Base-by-base conservation (phyloP, 2,888 invertebrate species). In the Mesochorus sp. region DNA sequence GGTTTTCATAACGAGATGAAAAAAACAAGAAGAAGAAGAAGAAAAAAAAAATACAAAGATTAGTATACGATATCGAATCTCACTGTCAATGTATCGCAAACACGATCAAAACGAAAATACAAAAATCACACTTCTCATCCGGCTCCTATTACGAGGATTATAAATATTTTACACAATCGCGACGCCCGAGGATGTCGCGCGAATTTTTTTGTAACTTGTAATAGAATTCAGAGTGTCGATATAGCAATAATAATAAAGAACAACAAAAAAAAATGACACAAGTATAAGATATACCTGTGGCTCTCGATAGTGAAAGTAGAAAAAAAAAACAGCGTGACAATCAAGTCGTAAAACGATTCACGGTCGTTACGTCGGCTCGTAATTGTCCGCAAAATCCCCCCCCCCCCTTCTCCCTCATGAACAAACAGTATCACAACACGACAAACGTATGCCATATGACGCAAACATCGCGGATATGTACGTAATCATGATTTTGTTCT, bases 141-240 rank as follows among this genome's bases (percentile, higher is more conserved):
- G 24, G 42, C 37, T 47, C 47, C 42, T n/a, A n/a, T 1, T 34
- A 21, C 37, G 17, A 39, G 21, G 42, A 55, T 51, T 61, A 39
- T 8, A 53, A 68, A 49, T 73, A 77, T 77, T 77, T 77, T 68
- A 72, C 72, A 77, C 73, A 8, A 34, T 51, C 37, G 44, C 49
- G 57, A 64, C 64, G 14, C 53, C 26, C 55, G 28, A 5, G 12
- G 55, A 49, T 42, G 57, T 64, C 55, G 53, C 70, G 72, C 62
- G 68, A 77, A 73, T 72, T 80, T n/a, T n/a, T n/a, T 79, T 79
- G 72, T 81, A 78, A 70, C 59, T 76, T 55, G 34, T 31, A 39
- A 37, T 55, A 42, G 37, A 66, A 76, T 39, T 61, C 57, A 53
- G 34, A 72, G 71, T 72, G 59, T 75, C 77, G 61, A 73, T n/a